Base-by-base conservation (phyloP, 1,140 invertebrate species). In the Zaprionus inermis region DNA sequence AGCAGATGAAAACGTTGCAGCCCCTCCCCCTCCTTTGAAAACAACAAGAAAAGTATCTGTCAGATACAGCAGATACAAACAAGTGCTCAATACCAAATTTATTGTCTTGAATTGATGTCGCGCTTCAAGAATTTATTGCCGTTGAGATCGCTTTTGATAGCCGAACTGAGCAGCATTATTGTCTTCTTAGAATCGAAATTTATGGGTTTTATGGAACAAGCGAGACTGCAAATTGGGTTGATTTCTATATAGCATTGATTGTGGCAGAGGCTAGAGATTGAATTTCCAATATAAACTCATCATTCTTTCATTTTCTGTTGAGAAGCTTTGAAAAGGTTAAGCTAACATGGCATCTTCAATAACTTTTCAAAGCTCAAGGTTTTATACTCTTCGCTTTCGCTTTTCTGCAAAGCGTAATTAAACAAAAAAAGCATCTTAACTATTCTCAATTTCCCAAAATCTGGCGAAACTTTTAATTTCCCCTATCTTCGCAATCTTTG, bases 61-160 rank as follows among this genome's bases (percentile, higher is more conserved):
- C 84, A 71, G 84, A 79, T 83, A 51, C 83, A 20, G 61, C 80
- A 79, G 38, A 44, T 10, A 44, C 38, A 66, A 76, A 24, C 67
- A 65, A 74, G 66, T 74, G 68, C 73, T 60, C 60, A 72, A 75
- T 75, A 36, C 54, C 44, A 41, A 56, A 74, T 74, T 74, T 74
- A 74, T 74, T 70, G 55, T 54, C 61, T 57, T 44, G 68, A 80
- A 86, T 75, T 72, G 73, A 88, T 85, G 82, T 85, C 81, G 72
- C 74, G 68, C 68, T 64, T 59, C n/a, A 30, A 71, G 72, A 75
- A 75, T 71, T 74, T 70, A 74, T 74, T 70, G 66, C 58, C 55
- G 20, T 61, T 49, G 32, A 36, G 34, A 9, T 32, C 28, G 41
- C 36, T 46, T 60, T 68, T 55, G 63, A 67, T 67, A 49, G 56